Conservation (phyloP, 2,888 invertebrate species). For the Piscicola geometra region DNA sequence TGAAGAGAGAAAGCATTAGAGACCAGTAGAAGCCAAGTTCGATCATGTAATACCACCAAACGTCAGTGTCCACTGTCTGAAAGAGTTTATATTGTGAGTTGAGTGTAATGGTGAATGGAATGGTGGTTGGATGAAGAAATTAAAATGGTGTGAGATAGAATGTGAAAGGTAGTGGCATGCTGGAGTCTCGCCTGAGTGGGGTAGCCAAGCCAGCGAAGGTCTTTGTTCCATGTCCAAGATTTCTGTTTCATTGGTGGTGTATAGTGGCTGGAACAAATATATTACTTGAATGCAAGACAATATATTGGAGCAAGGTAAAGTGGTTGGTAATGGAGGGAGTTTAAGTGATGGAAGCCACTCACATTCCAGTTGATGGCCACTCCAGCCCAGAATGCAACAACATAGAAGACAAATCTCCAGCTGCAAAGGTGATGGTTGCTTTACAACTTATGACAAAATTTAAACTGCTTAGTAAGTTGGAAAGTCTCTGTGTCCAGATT, state of each 20-base stretch:
- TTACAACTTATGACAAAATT: background rate
- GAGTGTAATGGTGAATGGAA: conserved; percentile 46
- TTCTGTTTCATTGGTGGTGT: too few relatives aligned
- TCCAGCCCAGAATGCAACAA: conserved; percentile 41
- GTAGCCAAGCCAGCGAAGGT: conserved; percentile 75
- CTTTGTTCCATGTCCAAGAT: conserved; percentile 86
- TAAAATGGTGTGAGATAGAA: too few relatives aligned
- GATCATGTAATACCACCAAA: conserved; percentile 97
- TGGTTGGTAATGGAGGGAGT: background rate
- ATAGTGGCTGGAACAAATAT: background rate
- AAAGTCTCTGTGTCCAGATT: background rate
- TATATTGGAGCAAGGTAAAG: background rate
- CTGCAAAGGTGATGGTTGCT: conserved; percentile 23
- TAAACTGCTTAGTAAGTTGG: background rate
- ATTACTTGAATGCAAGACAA: too few relatives aligned
- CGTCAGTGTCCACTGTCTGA: conserved; percentile 72
- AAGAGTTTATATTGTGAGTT: background rate
- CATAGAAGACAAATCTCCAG: conserved; percentile 44
- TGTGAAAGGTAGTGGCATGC: too few relatives aligned
- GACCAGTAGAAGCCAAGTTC: conserved; percentile 94
- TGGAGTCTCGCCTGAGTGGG: conserved; percentile 74
- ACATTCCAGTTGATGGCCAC: conserved; percentile 41
- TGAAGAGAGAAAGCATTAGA: conserved; percentile 80
- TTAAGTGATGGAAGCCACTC: conserved; percentile 34
- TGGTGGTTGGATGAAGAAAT: background rate